Evolutionary conservation across 1,140 invertebrate species (phyloP), one percentile per base, ranked within the genome.

Genomic region (Atopsyche davidsoni): DNA sequence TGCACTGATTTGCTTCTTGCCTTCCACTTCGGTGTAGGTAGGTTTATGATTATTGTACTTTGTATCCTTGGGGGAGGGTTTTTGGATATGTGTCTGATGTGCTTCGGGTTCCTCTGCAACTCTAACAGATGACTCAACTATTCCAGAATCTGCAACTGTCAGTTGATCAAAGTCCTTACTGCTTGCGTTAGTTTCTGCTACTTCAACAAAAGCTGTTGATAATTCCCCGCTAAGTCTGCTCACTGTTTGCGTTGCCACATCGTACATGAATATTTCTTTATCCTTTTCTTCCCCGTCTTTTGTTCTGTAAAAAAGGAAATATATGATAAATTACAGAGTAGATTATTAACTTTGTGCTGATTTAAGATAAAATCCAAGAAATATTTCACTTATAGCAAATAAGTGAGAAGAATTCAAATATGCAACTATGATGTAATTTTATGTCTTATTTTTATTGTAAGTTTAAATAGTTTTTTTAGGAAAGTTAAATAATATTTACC

Each of bases 201-300:
- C 87, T 63, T 87, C 83, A 4, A 89, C 86, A 59, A 89, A 89
- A 31, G 86, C 82, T 35, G 83, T 78, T 1, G 86, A 88, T 16
- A 91, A 69, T 59, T 86, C 84, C 1, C 85, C 85, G 31, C 75
- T 77, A 11, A 83, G 67, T 66, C 80, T 86, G 69, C 76, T 88
- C 21, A 82, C 80, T 45, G 68, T 76, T 55, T 80, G 73, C 17
- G 80, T 81, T 34, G 72, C 65, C 7, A 87, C 78, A 60, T 90
- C 87, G 62, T 87, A 89, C 87, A 90, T 89, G 66, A 80, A 90
- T 52, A 90, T 89, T 71, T 89, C 86, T 64, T 83, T 82, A 32
- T 81, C 79, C 10, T 74, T 49, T 36, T 53, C 73, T 16, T 73
- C 55, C 34, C 60, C 56, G 25, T 67, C 62, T 25, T 76, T 70